Conservation (phyloP, 37 sponge, comb jelly and placozoan genomes). For the Dysidea cf. avara region DNA sequence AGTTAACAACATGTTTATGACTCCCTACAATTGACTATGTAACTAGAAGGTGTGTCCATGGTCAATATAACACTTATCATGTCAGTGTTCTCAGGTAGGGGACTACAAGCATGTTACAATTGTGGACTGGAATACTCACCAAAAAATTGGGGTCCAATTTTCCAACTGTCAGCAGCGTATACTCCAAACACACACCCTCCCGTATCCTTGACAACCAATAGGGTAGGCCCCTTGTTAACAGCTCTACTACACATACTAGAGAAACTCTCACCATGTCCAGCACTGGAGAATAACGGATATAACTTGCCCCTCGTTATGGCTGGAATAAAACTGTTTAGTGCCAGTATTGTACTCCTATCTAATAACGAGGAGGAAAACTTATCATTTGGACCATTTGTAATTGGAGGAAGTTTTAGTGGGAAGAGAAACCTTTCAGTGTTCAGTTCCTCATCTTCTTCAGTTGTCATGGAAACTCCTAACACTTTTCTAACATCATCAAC, state of each 20-base stretch:
- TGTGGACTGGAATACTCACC: constrained; percentile 43
- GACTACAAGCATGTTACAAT: too few relatives aligned
- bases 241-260: constrained; percentile 69
- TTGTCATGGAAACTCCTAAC: too few relatives aligned
- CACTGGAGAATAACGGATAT: constrained; percentile 83
- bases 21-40: background rate
- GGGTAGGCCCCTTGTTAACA: constrained; percentile 68
- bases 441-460: constrained; percentile 1
- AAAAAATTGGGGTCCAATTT: constrained; percentile 60
- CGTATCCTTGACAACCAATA: constrained; percentile 75
- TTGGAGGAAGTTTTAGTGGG: constrained; percentile 21
- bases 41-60: background rate
- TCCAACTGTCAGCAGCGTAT: constrained; percentile 76
- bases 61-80: too few relatives aligned
- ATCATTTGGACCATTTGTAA: too few relatives aligned
- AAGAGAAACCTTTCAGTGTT: constrained; percentile 22
- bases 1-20: background rate
- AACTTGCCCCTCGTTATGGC: constrained; percentile 41
- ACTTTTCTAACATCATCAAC: too few relatives aligned
- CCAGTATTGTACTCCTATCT: constrained; percentile 22
- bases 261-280: constrained; percentile 86
- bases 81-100: too few relatives aligned
- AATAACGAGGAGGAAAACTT: constrained; percentile 40
- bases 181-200: constrained; percentile 86
- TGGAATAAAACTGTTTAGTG: constrained; percentile 50